Evolutionary conservation across 2,113 vertebrate species (phyloP).

Genomic region (Gymnobelideus leadbeateri): DNA sequence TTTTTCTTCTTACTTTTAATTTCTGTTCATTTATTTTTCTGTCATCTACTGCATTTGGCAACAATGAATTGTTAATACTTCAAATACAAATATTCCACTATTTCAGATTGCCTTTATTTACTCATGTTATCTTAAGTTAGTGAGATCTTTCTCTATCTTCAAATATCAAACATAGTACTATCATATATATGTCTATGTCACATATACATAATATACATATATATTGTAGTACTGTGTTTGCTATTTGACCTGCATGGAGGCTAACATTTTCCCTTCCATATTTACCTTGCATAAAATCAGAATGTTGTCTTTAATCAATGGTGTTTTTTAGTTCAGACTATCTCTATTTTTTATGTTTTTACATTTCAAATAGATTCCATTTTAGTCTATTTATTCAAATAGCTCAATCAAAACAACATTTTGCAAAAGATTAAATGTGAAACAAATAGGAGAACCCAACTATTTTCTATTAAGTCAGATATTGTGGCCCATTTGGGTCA

Average conservation of each 20-base stretch:
- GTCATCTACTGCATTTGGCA: not conserved
- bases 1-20: constrained; percentile 19
- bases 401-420: no score
- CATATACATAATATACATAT: no score
- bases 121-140: not conserved
- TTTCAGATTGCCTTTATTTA: constrained; percentile 41
- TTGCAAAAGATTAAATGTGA: no score
- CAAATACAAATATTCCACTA: not conserved
- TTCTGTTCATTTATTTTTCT: constrained; percentile 15
- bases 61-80: constrained; percentile 14
- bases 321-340: not conserved
- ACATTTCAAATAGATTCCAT: not conserved
- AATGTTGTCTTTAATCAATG: not conserved
- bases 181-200: no score
- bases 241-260: not conserved
- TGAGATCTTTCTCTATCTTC: not conserved
- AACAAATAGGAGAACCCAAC: no score
- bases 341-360: not conserved
- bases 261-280: not conserved
- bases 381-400: not conserved
- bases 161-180: no score
- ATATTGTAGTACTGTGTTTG: not conserved
- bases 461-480: no score
- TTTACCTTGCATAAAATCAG: not conserved
- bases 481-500: not conserved